Evolutionary conservation across 2,888 invertebrate genomes (phyloP).

Genomic region (Sphaeridia pumilis): DNA sequence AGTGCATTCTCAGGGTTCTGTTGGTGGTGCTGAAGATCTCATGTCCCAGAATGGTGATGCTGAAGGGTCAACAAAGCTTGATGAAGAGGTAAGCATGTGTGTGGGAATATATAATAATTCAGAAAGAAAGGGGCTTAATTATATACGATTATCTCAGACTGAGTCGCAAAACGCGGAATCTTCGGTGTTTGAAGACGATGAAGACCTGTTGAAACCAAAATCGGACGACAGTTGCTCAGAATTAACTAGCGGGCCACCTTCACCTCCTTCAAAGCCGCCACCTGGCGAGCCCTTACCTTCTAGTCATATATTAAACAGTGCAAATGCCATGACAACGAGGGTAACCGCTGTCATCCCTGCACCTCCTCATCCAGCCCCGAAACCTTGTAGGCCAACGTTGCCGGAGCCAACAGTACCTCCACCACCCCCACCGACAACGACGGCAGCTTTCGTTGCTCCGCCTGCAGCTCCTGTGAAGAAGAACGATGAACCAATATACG

Average conservation of each 20-base stretch:
- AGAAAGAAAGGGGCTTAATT: not conserved
- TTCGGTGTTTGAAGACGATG: conserved; percentile 15
- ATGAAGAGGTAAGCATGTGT: not conserved
- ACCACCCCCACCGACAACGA: conserved; percentile 50
- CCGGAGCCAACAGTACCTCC: conserved; percentile 68
- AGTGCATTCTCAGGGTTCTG: conserved; percentile 52
- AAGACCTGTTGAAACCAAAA: conserved; percentile 11
- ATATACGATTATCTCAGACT: conserved; percentile 8
- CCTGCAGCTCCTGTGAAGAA: not conserved
- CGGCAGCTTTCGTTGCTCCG: conserved; percentile 31
- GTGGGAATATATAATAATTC: not conserved
- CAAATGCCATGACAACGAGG: not conserved
- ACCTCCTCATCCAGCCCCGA: not conserved
- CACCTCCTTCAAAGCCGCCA: conserved; percentile 19
- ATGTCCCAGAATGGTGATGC: too few relatives aligned
- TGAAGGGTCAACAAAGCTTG: not conserved
- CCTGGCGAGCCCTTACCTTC: conserved; percentile 14
- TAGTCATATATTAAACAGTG: not conserved
- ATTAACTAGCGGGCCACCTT: conserved; percentile 15
- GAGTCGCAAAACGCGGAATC: conserved; percentile 15
- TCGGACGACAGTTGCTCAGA: conserved; percentile 16
- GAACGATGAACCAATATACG: conserved; percentile 67
- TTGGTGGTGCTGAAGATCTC: not conserved
- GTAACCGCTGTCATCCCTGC: not conserved
- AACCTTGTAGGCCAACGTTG: conserved; percentile 44